These are phyloP conservation scores for Phoronis australis DNA, from an alignment of 2,888 invertebrate genomes.

Conservation along the genomic window DNA sequence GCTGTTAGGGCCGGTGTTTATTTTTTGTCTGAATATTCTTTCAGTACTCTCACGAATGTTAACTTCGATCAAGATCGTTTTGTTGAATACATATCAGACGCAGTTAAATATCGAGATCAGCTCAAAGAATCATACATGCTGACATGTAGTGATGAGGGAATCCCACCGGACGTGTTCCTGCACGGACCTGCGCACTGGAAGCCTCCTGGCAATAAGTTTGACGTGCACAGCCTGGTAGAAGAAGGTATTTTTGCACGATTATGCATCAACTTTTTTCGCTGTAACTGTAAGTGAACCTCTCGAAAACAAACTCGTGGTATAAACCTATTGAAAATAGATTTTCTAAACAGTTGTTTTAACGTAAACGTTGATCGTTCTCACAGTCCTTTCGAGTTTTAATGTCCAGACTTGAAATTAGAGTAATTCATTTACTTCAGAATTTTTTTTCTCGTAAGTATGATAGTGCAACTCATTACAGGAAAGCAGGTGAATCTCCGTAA, in stretches of 20 bases:
- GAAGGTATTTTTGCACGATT: no score
- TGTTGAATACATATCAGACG: constrained; percentile 18
- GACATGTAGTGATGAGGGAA: constrained; percentile 10
- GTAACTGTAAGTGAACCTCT: no score
- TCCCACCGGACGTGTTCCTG: constrained; percentile 12
- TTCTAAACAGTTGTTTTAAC: no score
- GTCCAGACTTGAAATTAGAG: no score
- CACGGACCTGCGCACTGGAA: constrained; percentile 18
- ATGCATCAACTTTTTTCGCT: no score
- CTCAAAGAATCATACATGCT: constrained; percentile 12
- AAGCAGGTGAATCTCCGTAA: constrained; percentile 18
- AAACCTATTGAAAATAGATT: no score
- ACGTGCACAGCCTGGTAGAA: constrained; percentile 13
- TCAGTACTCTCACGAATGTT: constrained; percentile 31
- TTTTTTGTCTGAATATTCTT: constrained; percentile 1
- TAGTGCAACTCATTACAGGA: constrained; percentile 15
- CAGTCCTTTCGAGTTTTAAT: no score
- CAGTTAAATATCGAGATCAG: constrained; percentile 18
- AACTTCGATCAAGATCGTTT: constrained; percentile 31
- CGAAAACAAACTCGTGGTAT: no score
- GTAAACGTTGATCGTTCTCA: no score
- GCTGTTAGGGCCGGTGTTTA: neutral
- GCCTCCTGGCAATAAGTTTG: constrained; percentile 13
- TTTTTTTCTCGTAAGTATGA: no score
- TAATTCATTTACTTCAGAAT: no score